A percentile compares a stretch with the other conserved stretches of the same genome.
phyloP scores from a whole-genome alignment of 2,113 vertebrate species.

The Neolamprologus ventralis region DNA sequence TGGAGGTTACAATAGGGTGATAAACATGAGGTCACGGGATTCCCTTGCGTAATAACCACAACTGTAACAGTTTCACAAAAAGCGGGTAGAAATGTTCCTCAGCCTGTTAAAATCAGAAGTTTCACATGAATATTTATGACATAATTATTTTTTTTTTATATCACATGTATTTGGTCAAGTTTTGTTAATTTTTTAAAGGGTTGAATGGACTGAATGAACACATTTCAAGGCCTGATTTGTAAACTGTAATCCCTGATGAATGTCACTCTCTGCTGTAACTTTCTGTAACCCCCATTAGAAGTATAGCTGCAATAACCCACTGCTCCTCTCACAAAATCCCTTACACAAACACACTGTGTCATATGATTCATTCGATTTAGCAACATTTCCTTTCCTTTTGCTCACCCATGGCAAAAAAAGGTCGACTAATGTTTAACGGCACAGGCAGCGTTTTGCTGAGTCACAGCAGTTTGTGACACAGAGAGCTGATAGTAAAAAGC shows the following conservation, averaged over 20 bases:
- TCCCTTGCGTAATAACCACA: neutral
- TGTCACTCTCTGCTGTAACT: neutral
- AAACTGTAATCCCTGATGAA: neutral
- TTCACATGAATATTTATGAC: neutral
- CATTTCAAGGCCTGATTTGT: neutral
- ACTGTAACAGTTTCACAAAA: neutral
- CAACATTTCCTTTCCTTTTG: neutral
- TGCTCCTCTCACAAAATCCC: neutral
- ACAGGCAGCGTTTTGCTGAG: constrained; percentile 30
- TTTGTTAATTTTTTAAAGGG: neutral
- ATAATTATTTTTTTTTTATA: neutral
- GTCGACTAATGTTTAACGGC: constrained; percentile 36
- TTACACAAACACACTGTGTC: neutral
- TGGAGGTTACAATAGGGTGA: neutral
- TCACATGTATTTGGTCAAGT: neutral
- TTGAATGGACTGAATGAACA: too few species aligned
- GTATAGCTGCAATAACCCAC: neutral
- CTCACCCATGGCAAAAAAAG: neutral
- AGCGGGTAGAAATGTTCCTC: neutral
- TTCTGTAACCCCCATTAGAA: neutral
- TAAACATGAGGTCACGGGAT: neutral
- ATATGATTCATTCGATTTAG: neutral
- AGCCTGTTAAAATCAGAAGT: neutral
- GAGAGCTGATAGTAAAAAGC: constrained; percentile 9
- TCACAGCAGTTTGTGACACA: constrained; percentile 13